phyloP scores from a whole-genome alignment of 2,113 vertebrate genomes.

The Silurus glanis region DNA sequence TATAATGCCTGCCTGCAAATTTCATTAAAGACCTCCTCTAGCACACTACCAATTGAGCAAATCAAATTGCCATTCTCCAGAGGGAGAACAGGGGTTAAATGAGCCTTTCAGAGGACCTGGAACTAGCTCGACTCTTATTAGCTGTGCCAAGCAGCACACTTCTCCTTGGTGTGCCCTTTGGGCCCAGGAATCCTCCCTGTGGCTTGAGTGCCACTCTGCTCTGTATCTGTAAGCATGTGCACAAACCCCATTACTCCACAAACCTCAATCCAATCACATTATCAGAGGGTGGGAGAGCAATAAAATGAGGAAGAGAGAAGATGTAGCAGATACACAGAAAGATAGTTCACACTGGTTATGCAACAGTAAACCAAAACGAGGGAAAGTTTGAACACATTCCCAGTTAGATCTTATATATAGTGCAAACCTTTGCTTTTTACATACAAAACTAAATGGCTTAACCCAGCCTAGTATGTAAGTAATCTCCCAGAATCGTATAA shows the following conservation, averaged over 20 bases:
- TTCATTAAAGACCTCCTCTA: constrained; percentile 63
- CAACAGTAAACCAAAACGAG: background rate
- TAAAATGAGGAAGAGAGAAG: background rate
- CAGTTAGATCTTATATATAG: background rate
- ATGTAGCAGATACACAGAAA: constrained; percentile 13
- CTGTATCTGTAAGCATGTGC: constrained; percentile 8
- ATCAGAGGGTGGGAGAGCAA: constrained; percentile 21
- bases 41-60: constrained; percentile 68
- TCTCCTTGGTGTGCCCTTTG: constrained; percentile 67
- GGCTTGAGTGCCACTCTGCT: constrained; percentile 25
- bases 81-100: constrained; percentile 66
- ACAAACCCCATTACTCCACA: constrained; percentile 9
- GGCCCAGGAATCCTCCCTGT: constrained; percentile 44
- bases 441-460: background rate
- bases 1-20: constrained; percentile 54
- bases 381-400: background rate
- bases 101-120: constrained; percentile 67
- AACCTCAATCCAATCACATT: constrained; percentile 10
- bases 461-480: background rate
- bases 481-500: background rate
- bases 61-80: constrained; percentile 67
- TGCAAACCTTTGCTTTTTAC: background rate
- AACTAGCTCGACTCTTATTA: constrained; percentile 63
- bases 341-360: background rate
- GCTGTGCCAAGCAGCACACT: constrained; percentile 65